Conservation (phyloP, 2,113 vertebrate species). For the Campylomormyrus tamandua region DNA sequence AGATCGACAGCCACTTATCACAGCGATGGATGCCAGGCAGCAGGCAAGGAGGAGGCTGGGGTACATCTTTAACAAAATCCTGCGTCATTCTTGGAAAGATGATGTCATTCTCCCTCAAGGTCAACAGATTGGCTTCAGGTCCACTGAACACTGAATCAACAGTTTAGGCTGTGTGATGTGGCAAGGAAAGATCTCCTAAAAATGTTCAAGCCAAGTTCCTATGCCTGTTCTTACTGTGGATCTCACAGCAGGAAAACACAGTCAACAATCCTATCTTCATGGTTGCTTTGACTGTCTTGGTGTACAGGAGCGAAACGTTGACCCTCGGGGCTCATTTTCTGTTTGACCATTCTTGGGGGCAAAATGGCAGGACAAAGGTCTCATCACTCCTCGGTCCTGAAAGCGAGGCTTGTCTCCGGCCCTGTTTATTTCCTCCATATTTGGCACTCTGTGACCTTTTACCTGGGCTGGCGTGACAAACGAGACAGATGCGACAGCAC, state of each 20-base stretch:
- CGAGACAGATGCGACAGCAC: neutral
- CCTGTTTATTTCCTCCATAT: neutral
- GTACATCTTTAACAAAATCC: conserved; percentile 64
- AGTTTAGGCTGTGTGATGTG: conserved; percentile 19
- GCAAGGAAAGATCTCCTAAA: conserved; percentile 29
- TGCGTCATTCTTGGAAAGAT: conserved; percentile 56
- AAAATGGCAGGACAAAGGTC: neutral
- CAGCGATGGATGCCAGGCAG: conserved; percentile 47
- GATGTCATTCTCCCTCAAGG: conserved; percentile 63
- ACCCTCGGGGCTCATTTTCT: neutral
- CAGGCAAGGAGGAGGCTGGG: conserved; percentile 51
- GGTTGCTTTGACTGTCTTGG: neutral
- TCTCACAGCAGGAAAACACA: neutral
- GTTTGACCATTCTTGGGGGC: neutral
- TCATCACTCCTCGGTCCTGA: neutral
- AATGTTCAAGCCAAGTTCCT: conserved; percentile 36
- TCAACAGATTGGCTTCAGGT: conserved; percentile 59
- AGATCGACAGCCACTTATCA: conserved; percentile 50
- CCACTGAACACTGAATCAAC: conserved; percentile 30
- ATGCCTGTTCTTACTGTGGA: conserved; percentile 20
- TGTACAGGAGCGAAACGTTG: neutral
- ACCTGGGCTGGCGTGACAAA: neutral
- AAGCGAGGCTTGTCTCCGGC: neutral
- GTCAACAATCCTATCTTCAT: neutral
- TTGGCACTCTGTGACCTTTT: neutral